Percentiles rank a stretch among this genome's conserved stretches.
These are phyloP conservation scores for Andrena dorsata DNA, from an alignment of 2,888 invertebrate genomes.

Conservation along the genomic window DNA sequence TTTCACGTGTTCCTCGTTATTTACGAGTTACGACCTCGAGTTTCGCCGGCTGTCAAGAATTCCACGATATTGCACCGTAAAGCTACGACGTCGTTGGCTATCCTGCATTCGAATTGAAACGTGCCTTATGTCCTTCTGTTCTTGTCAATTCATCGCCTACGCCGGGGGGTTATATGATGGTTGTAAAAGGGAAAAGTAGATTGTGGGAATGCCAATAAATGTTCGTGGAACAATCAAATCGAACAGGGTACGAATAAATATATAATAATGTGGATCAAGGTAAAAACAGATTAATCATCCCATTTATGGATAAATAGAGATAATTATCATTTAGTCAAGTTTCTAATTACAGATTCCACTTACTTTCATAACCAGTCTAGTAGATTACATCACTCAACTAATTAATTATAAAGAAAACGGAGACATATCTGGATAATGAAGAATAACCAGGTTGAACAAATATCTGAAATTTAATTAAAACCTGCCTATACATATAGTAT, in stretches of 20 bases:
- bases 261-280: neutral
- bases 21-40: constrained; percentile 69
- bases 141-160: constrained; percentile 60
- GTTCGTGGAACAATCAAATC: constrained; percentile 20
- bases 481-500: no score
- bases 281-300: neutral
- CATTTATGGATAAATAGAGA: neutral
- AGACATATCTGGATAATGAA: no score
- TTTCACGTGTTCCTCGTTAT: constrained; percentile 71
- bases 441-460: no score
- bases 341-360: no score
- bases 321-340: no score
- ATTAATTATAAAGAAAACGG: no score
- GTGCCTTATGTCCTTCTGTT: constrained; percentile 49
- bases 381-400: no score
- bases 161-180: constrained; percentile 45
- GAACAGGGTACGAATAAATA: constrained; percentile 33
- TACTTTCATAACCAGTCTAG: no score
- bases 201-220: constrained; percentile 42
- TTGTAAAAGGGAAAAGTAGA: constrained; percentile 54
- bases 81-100: constrained; percentile 48
- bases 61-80: constrained; percentile 60
- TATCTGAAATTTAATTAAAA: no score
- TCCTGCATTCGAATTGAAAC: constrained; percentile 69
- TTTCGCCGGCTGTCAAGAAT: constrained; percentile 63